These are phyloP conservation scores for Polylopha cassiicola DNA, from an alignment of 2,888 invertebrate genomes.

Conservation along the genomic window DNA sequence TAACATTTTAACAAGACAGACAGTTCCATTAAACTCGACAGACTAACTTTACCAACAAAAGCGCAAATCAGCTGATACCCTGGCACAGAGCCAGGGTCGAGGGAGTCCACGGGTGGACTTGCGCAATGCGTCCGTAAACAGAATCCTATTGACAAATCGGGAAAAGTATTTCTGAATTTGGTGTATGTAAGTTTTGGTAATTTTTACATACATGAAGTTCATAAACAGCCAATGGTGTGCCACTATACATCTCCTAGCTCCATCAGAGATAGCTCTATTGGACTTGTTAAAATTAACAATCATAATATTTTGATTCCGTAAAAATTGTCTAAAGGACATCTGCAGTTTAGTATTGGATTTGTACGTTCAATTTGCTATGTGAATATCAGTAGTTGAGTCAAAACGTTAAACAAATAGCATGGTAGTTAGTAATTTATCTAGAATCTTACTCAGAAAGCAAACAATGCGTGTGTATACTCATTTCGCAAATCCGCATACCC, in stretches of 20 bases:
- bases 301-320: too few species aligned
- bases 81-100: conserved; percentile 44
- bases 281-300: too few species aligned
- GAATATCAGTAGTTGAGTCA: too few species aligned
- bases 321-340: too few species aligned
- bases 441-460: conserved; percentile 6
- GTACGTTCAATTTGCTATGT: too few species aligned
- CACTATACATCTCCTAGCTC: too few species aligned
- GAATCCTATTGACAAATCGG: conserved; percentile 7
- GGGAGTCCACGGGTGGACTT: conserved; percentile 37
- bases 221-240: too few species aligned
- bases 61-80: conserved; percentile 46
- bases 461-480: conserved; percentile 10
- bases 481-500: conserved; percentile 4
- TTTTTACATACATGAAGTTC: background rate
- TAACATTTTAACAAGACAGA: too few species aligned
- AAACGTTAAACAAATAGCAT: too few species aligned
- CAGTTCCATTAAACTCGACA: background rate
- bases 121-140: conserved; percentile 58
- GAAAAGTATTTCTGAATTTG: background rate
- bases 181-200: background rate
- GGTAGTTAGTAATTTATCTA: too few species aligned
- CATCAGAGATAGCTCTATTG: too few species aligned
- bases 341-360: too few species aligned
- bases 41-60: conserved; percentile 6